Evolutionary conservation across 1,140 invertebrate genomes (phyloP), one percentile per base, ranked within the genome.

Genomic region (Drosophila auraria): DNA sequence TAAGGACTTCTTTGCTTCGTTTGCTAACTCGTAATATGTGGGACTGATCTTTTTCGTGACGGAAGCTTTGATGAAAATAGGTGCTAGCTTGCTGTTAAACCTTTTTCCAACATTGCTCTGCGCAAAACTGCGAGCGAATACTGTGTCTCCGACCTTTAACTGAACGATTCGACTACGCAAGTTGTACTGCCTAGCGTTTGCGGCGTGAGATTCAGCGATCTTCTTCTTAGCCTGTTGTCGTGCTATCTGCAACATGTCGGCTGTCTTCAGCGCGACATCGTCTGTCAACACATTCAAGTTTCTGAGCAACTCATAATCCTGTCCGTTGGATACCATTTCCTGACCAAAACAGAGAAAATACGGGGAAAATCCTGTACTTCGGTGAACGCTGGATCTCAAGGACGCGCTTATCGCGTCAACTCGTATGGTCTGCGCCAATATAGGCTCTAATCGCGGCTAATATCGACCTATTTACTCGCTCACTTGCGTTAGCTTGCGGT

Each of bases 241-340:
- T 0, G 30, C 45, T n/a, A 42, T 5, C n/a, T 57, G 53, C n/a
- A 53, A 23, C 9, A 25, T 20, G 6, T 71, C 61, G 8, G 12
- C 3, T 17, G 15, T 14, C 20, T 44, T 17, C 6, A 64, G 14
- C 8, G 25, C 15, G 15, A 30, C 47, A 30, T 73, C 53, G 12
- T 73, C 71, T 3, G 20, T 51, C 4, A 72, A 38, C 2, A 63
- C 8, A 15, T 70, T 51, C 20, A 72, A 14, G 14, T 45, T 63
- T n/a, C 61, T n/a, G 6, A 66, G 44, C 7, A 61, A n/a, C 2
- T 45, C 54, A 12, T 65, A 66, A 17, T 77, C 69, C 15, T 40
- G 20, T 33, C 70, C 62, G 27, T 62, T 60, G 3, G 51, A n/a
- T 6, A 78, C 25, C 76, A 68, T 78, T 17, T 68, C 75, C 17